phyloP scores from a whole-genome alignment of 37 sponge, comb jelly and placozoan species.

The Aplysina aerophoba region DNA sequence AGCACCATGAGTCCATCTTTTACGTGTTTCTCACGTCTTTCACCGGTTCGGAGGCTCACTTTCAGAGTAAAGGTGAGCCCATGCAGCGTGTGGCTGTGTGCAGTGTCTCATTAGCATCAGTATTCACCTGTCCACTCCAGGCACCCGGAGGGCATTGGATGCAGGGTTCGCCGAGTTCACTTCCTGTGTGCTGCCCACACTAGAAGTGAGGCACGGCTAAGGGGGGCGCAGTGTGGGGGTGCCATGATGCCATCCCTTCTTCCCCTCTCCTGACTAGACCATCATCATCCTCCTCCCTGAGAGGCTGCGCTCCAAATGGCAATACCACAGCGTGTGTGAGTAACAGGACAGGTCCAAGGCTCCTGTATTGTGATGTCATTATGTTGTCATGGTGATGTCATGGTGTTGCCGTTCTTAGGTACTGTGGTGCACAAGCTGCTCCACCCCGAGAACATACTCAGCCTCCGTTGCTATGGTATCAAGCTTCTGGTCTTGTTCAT shows the following conservation, averaged over 20 bases:
- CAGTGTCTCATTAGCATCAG: too few relatives aligned
- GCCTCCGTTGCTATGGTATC: slow-evolving; percentile 74
- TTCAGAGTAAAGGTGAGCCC: slow-evolving; percentile 48
- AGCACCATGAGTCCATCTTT: slow-evolving; percentile 63
- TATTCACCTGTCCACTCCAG: too few relatives aligned
- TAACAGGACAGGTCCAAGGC: neutral
- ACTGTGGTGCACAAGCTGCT: slow-evolving; percentile 72
- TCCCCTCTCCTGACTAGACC: slow-evolving; percentile 44
- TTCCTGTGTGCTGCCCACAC: slow-evolving; percentile 58
- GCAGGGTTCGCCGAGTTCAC: slow-evolving; percentile 42
- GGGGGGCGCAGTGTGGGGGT: neutral
- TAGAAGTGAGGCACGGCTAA: slow-evolving; percentile 51
- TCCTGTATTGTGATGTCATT: neutral
- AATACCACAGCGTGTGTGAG: slow-evolving; percentile 87
- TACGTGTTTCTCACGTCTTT: slow-evolving; percentile 78
- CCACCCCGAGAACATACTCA: slow-evolving; percentile 68
- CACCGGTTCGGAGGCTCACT: slow-evolving; percentile 47
- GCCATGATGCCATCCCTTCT: neutral
- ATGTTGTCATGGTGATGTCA: neutral
- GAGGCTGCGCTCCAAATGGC: slow-evolving; percentile 74
- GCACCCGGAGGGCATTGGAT: slow-evolving; percentile 9
- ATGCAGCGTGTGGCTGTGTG: too few relatives aligned
- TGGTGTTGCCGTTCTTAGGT: slow-evolving; percentile 49
- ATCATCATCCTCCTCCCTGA: slow-evolving; percentile 80
- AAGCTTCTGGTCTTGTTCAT: slow-evolving; percentile 82